Evolutionary conservation across 2,797 vertebrate species (phyloP).

Genomic region (Hybognathus amarus): DNA sequence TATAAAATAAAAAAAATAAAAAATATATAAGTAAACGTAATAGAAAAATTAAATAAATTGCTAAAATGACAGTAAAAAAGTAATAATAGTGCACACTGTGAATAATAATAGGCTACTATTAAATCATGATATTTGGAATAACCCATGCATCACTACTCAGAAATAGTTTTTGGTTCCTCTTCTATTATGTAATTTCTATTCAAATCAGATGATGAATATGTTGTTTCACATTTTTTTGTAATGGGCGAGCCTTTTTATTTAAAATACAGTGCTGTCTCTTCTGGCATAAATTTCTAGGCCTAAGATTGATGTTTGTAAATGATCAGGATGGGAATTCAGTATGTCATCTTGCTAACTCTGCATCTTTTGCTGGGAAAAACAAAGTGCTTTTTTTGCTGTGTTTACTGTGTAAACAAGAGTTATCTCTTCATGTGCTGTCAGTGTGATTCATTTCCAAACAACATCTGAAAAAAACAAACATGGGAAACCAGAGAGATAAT

Average conservation of each 20-base stretch:
- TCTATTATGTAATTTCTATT: neutral
- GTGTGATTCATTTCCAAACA: neutral
- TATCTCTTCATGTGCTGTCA: neutral
- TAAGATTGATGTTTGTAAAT: neutral
- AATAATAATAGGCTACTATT: neutral
- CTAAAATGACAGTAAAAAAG: neutral
- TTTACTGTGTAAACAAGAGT: slow-evolving; percentile 10
- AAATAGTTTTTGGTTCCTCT: neutral
- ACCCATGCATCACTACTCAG: neutral
- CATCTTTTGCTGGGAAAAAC: neutral
- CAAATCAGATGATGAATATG: neutral
- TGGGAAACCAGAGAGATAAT: neutral
- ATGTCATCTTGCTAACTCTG: neutral
- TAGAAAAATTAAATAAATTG: neutral
- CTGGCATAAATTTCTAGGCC: neutral
- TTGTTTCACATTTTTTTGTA: neutral
- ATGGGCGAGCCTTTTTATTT: neutral
- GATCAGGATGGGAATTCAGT: neutral
- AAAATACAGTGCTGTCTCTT: neutral
- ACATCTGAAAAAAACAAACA: neutral
- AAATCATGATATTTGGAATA: neutral
- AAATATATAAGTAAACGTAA: neutral
- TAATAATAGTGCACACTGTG: neutral
- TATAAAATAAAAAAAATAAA: neutral
- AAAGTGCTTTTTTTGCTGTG: neutral